Evolutionary conservation across 1,140 invertebrate species (phyloP), one percentile per base, ranked within the genome.

Genomic region (Lineus longissimus): DNA sequence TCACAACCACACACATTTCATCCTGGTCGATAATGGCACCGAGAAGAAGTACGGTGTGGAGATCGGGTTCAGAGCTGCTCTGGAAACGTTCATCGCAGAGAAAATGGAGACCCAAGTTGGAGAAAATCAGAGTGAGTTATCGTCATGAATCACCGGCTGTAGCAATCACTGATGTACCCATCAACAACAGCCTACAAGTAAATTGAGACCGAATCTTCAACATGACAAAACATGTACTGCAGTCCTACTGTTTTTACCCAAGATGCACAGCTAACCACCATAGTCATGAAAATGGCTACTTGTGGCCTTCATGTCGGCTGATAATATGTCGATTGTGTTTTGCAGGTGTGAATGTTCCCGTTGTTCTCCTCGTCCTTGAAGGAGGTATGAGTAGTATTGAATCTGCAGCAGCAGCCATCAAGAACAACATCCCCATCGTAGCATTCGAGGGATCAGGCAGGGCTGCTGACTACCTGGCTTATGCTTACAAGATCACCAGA

Each of bases 1-100:
- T 69, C 77, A 74, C 17, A 79, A 83, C 67, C 82, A 84, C 68
- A 82, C 82, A 0, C 82, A 84, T 68, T 84, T 83, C 65, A 69
- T 84, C 11, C 65, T 84, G 23, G 76, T 83, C 0, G 82, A 84
- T 65, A 73, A 84, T 70, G 82, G 82, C 0, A 73, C 73, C 1
- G 72, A 76, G n/a, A 65, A 70, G n/a, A 70, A 68, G 31, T 83
- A 75, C 68, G 81, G 81, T 2, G 70, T 63, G 13, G 77, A 80
- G 64, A 81, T 81, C 51, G 63, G 73, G 33, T 81, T 83, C 63
- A 59, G 81, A 36, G 72, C 71, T 13, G 67, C 67, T 11, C 65
- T 80, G 2, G 74, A 79, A 57, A 36, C 33, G 15, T 36, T 36
- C 33, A 36, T 36, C 4, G 33, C 72, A 30, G 43, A 64, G 68